Base-by-base conservation (phyloP, 2,113 vertebrate species). In the Dendrocopos noguchii region DNA sequence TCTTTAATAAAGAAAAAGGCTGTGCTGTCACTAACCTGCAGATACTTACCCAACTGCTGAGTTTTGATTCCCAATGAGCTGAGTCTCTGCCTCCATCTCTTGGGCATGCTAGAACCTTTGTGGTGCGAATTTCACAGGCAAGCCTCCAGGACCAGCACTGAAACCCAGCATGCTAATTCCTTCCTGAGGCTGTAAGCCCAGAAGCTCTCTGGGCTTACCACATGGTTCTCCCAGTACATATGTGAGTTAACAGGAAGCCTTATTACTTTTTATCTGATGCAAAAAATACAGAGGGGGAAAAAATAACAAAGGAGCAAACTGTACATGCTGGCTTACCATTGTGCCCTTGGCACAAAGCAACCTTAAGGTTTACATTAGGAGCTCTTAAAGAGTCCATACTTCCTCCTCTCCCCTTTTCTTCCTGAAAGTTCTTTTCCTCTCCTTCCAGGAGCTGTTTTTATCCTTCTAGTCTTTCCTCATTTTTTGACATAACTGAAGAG, bases 401-500 rank as follows among this genome's bases (percentile, higher is more conserved):
- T 72, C 47, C 71, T 82, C 6, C 7, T 70, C 34, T 89, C 20
- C 4, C 6, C 21, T 80, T 81, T 73, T 67, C 27, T 31, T 90
- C 28, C 19, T 84, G 28, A 46, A 94, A 65, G 4, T 59, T 66
- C 15, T 81, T 91, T 74, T 44, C 31, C 63, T 91, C 17, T 88
- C n/a, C 22, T 70, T 87, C 42, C 33, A 94, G 63, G 46, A 90
- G 56, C 55, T 55, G 44, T 33, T 91, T 80, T 87, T 91, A 46
- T 91, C 60, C 27, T 57, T 28, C 11, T 2, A 39, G 9, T 82
- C 44, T 77, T 85, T 66, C 12, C 33, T 79, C 4, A 13, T 74
- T 67, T 95, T 93, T 80, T 90, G 56, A 82, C 33, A 46, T 31
- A 31, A 52, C n/a, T 83, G 52, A 80, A 74, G 56, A 89, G 52